Evolutionary conservation across 1,140 invertebrate genomes (phyloP), one percentile per base, ranked within the genome.

Genomic region (Luehdorfia chinensis): DNA sequence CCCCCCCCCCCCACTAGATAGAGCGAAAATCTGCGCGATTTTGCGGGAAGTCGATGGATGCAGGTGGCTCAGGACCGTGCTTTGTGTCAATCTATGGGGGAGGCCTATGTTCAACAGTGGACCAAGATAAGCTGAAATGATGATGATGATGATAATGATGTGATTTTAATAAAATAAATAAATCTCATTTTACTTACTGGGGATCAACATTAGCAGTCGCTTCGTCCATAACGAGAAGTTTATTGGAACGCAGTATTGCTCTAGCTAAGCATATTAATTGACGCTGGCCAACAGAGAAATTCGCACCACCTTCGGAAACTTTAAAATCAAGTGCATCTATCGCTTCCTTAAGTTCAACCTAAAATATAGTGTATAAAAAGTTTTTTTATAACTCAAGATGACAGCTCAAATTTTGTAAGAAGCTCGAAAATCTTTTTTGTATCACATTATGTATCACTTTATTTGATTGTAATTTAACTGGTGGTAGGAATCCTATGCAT

Each of bases 231-330:
- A 97, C 89, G 0, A 97, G 81, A 44, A 97, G 90, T 66, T 92
- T 93, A 59, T 93, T 94, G 9, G 92, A 91, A 12, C 92, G 84
- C 0, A 96, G 69, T 19, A 96, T 87, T 1, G 94, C 94, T 55
- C 94, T 84, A 1, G 93, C 94, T 52, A 96, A 76, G 63, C 94
- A 96, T 1, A 96, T 68, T 5, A 96, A 78, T 68, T 96, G 95
- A 28, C 93, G 87, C 75, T 96, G 94, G 0, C 94, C 94, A 5
- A 93, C 90, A 48, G 92, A 94, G 46, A 95, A 92, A 76, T 93
- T 94, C 1, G 79, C 69, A 1, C 92, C 93, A 12, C 90, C 90
- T 61, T 94, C 92, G 2, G 87, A 76, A 16, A 94, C 88, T 36
- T 90, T 70, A 54, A 58, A 79, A 33, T 87, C 89, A 41, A 87